phyloP scores from a whole-genome alignment of 2,888 invertebrate species.

The Holacanthella duospinosa region DNA sequence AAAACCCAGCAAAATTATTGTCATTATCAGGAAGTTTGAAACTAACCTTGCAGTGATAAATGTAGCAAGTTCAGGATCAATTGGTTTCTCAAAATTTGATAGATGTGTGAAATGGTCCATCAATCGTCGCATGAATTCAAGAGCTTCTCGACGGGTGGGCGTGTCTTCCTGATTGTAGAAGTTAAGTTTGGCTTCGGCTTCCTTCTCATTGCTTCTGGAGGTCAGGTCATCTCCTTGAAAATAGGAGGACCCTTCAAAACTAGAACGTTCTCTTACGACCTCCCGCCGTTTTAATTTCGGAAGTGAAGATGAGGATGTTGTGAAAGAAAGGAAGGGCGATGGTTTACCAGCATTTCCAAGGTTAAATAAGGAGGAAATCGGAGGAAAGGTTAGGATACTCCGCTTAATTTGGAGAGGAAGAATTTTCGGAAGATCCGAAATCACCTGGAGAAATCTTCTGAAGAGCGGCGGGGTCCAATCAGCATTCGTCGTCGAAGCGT shows the following conservation, averaged over 20 bases:
- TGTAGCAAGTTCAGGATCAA: constrained; percentile 75
- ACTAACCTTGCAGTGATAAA: neutral
- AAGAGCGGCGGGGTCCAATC: neutral
- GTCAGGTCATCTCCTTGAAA: neutral
- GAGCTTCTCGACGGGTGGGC: constrained; percentile 50
- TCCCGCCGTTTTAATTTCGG: neutral
- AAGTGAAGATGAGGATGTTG: neutral
- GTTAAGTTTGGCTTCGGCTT: neutral
- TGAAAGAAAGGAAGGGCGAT: neutral
- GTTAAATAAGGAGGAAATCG: neutral
- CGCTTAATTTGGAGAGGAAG: neutral
- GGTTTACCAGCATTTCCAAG: neutral
- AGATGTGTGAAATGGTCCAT: constrained; percentile 99
- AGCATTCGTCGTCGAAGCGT: no score
- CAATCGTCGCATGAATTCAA: constrained; percentile 90
- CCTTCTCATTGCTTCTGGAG: neutral
- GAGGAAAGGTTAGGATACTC: neutral
- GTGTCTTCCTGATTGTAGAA: neutral
- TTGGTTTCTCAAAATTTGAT: constrained; percentile 72
- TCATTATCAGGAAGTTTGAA: neutral
- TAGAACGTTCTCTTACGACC: neutral
- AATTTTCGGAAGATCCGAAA: neutral
- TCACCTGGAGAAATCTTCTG: neutral
- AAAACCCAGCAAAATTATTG: no score
- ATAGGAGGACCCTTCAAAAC: no score